Conservation (phyloP, 1,140 invertebrate species). For the Procambarus virginalis region DNA sequence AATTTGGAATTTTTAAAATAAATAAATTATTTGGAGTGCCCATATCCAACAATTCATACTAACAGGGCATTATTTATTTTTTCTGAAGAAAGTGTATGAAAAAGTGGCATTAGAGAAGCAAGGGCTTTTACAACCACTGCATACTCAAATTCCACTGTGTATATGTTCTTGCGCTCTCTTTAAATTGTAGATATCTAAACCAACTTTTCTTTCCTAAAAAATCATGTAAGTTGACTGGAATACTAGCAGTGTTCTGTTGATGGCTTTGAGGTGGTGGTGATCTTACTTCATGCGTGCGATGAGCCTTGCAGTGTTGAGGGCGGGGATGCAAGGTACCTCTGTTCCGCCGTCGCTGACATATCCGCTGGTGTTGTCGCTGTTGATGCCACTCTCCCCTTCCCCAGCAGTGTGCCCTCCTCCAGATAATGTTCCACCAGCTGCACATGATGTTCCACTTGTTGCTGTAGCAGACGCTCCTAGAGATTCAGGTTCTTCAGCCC, state of each 20-base stretch:
- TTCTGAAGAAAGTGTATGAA: not conserved
- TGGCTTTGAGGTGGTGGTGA: constrained; percentile 49
- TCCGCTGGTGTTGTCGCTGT: constrained; percentile 37
- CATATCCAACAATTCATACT: no score
- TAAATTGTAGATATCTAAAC: not conserved
- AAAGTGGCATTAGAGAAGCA: no score
- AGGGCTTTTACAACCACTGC: constrained; percentile 4
- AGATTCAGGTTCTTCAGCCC: constrained; percentile 40
- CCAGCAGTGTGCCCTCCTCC: not conserved
- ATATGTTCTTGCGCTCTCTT: not conserved
- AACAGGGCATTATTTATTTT: not conserved
- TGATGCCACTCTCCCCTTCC: constrained; percentile 31
- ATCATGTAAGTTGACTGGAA: constrained; percentile 13
- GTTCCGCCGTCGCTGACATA: constrained; percentile 56
- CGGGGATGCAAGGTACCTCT: constrained; percentile 61
- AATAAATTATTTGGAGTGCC: no score
- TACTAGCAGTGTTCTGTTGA: constrained; percentile 1
- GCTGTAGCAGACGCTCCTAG: constrained; percentile 34
- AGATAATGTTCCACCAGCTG: constrained; percentile 1
- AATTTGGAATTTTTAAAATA: no score
- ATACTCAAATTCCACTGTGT: constrained; percentile 20
- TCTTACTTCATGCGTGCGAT: constrained; percentile 57
- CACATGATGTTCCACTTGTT: not conserved
- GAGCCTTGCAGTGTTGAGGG: constrained; percentile 56
- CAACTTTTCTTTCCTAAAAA: not conserved